A percentile compares a stretch with the other conserved stretches of the same genome.
Conservation (phyloP, 2,888 invertebrate species). For the Trisateles emortualis region DNA sequence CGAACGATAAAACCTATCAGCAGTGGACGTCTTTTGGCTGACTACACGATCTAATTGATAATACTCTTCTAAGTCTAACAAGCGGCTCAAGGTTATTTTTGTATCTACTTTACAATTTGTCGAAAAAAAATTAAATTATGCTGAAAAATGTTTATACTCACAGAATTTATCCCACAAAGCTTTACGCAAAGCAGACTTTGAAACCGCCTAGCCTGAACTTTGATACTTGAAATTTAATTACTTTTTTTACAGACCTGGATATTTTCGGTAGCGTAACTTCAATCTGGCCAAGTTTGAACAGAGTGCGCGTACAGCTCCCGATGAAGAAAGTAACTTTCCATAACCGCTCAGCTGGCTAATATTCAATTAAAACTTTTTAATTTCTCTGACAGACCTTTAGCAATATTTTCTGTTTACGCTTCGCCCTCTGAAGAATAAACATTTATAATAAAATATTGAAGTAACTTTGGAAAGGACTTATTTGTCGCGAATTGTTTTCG, state of each 20-base stretch:
- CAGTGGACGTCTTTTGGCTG: too few species aligned
- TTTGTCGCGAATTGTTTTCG: slow-evolving; percentile 40
- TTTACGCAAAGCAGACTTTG: slow-evolving; percentile 7
- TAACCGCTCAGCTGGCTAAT: slow-evolving; percentile 75
- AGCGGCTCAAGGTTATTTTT: too few species aligned
- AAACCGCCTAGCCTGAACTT: slow-evolving; percentile 34
- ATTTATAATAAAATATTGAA: slow-evolving; percentile 50
- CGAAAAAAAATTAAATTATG: too few species aligned
- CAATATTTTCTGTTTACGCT: slow-evolving; percentile 75
- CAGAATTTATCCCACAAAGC: slow-evolving; percentile 6
- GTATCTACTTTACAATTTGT: too few species aligned
- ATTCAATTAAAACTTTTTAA: slow-evolving; percentile 83
- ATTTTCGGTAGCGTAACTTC: slow-evolving; percentile 57
- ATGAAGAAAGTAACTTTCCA: slow-evolving; percentile 62
- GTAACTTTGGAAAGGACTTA: slow-evolving; percentile 33
- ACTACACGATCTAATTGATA: too few species aligned
- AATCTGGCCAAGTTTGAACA: slow-evolving; percentile 60
- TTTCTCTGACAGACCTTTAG: slow-evolving; percentile 67
- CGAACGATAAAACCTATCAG: too few species aligned
- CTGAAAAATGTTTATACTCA: slow-evolving; percentile 1
- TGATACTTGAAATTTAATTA: slow-evolving; percentile 59
- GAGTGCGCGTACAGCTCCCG: slow-evolving; percentile 47
- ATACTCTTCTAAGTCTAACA: too few species aligned
- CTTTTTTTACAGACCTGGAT: slow-evolving; percentile 52
- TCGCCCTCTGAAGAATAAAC: slow-evolving; percentile 58